Base-by-base conservation (phyloP, 2,113 vertebrate species). In the Sciurus niger region DNA sequence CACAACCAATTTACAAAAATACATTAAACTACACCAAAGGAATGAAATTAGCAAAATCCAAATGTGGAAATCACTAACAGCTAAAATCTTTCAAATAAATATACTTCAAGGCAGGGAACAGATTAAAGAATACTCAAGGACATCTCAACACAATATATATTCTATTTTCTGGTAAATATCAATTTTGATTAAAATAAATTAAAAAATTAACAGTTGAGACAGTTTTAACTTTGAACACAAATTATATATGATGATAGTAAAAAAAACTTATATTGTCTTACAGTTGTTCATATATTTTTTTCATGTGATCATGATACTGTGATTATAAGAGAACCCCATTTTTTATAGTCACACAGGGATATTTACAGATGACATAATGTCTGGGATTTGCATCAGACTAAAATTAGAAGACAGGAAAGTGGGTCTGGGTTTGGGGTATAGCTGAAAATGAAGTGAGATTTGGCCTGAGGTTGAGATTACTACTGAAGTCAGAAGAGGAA, bases 41-140 rank as follows among this genome's bases (percentile, higher is more conserved):
- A 95, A 95, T 63, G 34, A 83, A 89, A 78, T 87, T 53, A 60
- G 43, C 65, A 95, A 95, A 90, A 94, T 92, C 65, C 24, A 65
- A 68, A 46, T 79, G 43, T 58, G 40, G 11, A 80, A 87, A 84
- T 82, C 51, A 86, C 43, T 73, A 53, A 86, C 53, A 70, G 48
- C 37, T 86, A 32, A 70, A 76, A 20, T 43, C 11, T 79, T 22
- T 92, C 40, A 46, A 94, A 94, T 90, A 90, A 89, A 89, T 68
- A 58, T 40, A 77, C 17, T 93, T 30, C 5, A 10, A 32, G 17
- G 24, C 13, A 28, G 16, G 48, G 20, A 10, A 90, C 0, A 80
- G 25, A 83, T 73, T 51, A 74, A 82, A 68, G 51, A 68, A 76
- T 70, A 70, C 46, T 77, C 28, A 90, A 48, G 17, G 37, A 58